Evolutionary conservation across 2,113 vertebrate genomes (phyloP).

Genomic region (Muntiacus muntjak): DNA sequence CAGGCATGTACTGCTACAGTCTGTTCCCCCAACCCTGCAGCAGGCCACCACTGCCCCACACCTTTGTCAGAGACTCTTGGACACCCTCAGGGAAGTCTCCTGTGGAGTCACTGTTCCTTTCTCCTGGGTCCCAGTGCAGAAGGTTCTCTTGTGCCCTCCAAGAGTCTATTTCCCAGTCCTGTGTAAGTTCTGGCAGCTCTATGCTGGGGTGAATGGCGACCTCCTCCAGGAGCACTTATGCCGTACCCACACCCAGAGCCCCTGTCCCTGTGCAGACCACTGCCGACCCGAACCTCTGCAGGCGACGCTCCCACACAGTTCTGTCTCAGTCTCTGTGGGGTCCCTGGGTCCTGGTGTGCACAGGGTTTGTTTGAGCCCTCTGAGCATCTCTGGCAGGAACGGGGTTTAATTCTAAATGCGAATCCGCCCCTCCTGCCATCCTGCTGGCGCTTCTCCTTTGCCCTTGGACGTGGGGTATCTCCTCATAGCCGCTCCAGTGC

Average conservation of each 20-base stretch:
- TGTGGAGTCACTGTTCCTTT: neutral
- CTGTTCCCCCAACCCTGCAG: neutral
- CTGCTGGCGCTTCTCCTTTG: neutral
- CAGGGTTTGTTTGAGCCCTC: neutral
- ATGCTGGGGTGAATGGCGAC: neutral
- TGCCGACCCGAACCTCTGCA: rapidly evolving
- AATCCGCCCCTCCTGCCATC: rapidly evolving
- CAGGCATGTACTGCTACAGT: neutral
- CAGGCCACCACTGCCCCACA: rapidly evolving
- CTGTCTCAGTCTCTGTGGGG: neutral
- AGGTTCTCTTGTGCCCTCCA: neutral
- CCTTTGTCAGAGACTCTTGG: neutral
- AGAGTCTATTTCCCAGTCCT: neutral
- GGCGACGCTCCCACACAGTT: rapidly evolving
- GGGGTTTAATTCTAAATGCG: neutral
- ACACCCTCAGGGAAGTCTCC: neutral
- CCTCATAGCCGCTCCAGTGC: neutral
- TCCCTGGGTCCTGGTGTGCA: neutral
- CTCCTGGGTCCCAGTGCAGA: neutral
- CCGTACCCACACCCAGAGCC: neutral
- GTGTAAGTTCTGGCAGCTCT: neutral
- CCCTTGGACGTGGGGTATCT: neutral
- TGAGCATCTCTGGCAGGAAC: neutral
- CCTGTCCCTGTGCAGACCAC: neutral
- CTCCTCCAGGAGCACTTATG: neutral